Base-by-base conservation (phyloP, 1,140 invertebrate species). In the Stenopsyche tienmushanensis region DNA sequence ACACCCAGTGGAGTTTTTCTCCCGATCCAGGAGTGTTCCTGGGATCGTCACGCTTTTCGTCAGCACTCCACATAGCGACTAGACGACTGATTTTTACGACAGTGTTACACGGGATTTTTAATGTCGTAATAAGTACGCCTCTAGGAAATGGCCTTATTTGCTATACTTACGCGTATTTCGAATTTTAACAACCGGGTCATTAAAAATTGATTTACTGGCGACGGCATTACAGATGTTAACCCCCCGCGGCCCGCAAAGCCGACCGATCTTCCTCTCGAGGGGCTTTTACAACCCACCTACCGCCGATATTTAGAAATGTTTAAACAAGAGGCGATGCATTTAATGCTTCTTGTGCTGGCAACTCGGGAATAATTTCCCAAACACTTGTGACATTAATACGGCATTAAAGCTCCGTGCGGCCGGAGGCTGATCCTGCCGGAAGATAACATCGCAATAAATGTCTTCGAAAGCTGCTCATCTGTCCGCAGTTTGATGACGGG, bases 321-420 rank as follows among this genome's bases (percentile, higher is more conserved):
- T 47, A 15, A 20, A 20, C 29, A 54, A 54, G 25, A 26, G 5
- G n/a, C 52, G 52, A 54, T 20, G 52, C 25, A 13, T 25, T 54
- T 29, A 29, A 18, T 54, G 25, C 25, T n/a, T n/a, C n/a, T n/a
- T n/a, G n/a, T n/a, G n/a, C n/a, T n/a, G n/a, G n/a, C n/a, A n/a
- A n/a, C n/a, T n/a, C n/a, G n/a, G n/a, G n/a, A 54, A 10, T 18
- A 34, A 25, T 25, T 41, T 5, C 29, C 26, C 53, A 42, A 60
- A 26, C 57, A 47, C 42, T 60, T 47, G 57, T 29, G 54, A 57
- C 54, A 57, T 57, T 41, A 57, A 57, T 57, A 45, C 10, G 20
- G 57, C 53, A 53, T 53, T 57, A 39, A 57, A 57, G 29, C 25
- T n/a, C 26, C n/a, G 18, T 29, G 17, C 42, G n/a, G 41, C 53